Evolutionary conservation across 92 coral and sea anemone genomes (phyloP), one percentile per base, ranked within the genome.

Genomic region (Porites lobata): DNA sequence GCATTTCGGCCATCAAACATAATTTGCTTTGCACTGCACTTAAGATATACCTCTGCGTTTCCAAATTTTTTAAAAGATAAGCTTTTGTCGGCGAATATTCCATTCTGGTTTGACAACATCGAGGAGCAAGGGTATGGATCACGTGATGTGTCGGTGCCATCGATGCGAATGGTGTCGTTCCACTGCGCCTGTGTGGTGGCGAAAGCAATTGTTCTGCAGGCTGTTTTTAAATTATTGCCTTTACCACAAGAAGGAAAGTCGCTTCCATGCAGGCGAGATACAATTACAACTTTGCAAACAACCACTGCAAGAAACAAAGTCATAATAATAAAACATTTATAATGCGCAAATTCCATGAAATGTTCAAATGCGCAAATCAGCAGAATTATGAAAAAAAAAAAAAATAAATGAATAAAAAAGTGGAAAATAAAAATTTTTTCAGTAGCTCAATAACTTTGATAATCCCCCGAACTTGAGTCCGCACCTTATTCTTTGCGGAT

Each of bases 61-160:
- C 82, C 82, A 57, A 81, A 81, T 52, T 9, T 38, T 68, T 51
- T 51, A 47, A 81, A 10, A 2, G 76, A 66, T 50, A 81, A 67
- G 50, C 85, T 81, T 32, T 51, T 81, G 54, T 81, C 18, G 65
- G 68, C 52, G 76, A 65, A 81, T 18, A 81, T 32, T 18, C 76
- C 76, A 7, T 19, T 53, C 57, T 21, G 75, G 9, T 67, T 11
- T 50, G 85, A 68, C 53, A 76, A 52, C 76, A n/a, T 22, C 11
- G 85, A 59, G 50, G 32, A 67, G 77, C 85, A 81, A 7, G 76
- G 85, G 77, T 81, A 81, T 67, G 85, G 85, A 57, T 81, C 85
- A 68, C 75, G 85, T 70, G 75, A 67, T 57, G 85, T 81, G 22
- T 81, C 65, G 47, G 85, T 81, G 21, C 85, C 85, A 81, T 81